Evolutionary conservation across 2,113 vertebrate genomes (phyloP).

Genomic region (Numenius arquata): DNA sequence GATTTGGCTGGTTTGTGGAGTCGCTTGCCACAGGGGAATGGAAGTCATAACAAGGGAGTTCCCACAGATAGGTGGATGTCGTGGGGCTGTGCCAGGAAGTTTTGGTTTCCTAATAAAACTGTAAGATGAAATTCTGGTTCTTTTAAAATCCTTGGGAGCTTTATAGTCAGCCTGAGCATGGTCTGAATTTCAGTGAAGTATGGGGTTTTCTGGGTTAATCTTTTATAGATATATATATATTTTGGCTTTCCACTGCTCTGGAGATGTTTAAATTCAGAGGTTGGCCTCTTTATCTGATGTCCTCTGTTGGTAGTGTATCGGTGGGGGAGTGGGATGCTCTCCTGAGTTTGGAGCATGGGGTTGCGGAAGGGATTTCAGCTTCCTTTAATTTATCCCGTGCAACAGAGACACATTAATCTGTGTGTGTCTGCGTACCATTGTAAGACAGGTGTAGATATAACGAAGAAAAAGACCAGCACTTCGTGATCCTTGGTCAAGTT

Average conservation of each 20-base stretch:
- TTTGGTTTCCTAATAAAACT: conserved; percentile 30
- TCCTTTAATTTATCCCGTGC: not conserved
- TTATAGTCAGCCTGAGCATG: not conserved
- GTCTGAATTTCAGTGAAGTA: not conserved
- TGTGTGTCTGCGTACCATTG: not conserved
- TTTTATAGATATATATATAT: not conserved
- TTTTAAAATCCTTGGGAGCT: not conserved
- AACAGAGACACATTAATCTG: not conserved
- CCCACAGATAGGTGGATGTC: conserved; percentile 27
- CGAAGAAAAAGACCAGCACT: not conserved
- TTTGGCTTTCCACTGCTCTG: not conserved
- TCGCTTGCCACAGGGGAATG: conserved; percentile 18
- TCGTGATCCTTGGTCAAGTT: not conserved
- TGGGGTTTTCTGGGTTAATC: not conserved
- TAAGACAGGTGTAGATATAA: not conserved
- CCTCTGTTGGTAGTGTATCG: not conserved
- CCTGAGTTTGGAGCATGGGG: fast-evolving
- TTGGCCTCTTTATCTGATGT: not conserved
- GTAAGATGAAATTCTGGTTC: not conserved
- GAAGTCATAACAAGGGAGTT: conserved; percentile 52
- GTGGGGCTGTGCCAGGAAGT: conserved; percentile 24
- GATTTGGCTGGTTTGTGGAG: conserved; percentile 38
- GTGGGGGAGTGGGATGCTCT: not conserved
- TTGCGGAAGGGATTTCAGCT: not conserved
- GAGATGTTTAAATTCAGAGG: not conserved